These are phyloP conservation scores for Scalopus aquaticus DNA, from an alignment of 2,113 vertebrate species.

Conservation along the genomic window DNA sequence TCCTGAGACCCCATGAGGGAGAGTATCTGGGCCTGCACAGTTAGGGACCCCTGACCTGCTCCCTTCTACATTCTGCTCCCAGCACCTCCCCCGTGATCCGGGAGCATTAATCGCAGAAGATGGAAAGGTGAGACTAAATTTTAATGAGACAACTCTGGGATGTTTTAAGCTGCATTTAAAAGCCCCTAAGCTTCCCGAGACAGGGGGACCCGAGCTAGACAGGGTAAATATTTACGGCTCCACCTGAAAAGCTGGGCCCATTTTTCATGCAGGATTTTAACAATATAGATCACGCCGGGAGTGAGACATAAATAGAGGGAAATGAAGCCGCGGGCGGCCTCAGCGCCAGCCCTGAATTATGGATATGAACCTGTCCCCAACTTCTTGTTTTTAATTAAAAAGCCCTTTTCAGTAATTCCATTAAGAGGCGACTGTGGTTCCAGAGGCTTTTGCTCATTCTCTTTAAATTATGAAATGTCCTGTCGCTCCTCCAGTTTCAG, in stretches of 20 bases:
- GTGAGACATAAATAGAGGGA: not conserved
- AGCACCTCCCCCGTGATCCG: not conserved
- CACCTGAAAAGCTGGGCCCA: not conserved
- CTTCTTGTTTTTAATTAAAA: conserved; percentile 71
- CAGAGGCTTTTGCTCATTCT: not conserved
- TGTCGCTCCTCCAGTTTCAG: not conserved
- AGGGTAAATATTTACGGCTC: conserved; percentile 53
- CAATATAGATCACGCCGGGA: not conserved
- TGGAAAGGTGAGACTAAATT: not conserved
- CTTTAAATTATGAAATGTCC: conserved; percentile 2
- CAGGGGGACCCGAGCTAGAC: not conserved
- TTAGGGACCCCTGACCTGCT: fast-evolving
- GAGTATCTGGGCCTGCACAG: fast-evolving
- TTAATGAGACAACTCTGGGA: not conserved
- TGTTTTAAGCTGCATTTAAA: conserved; percentile 18
- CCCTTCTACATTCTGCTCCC: too few species aligned
- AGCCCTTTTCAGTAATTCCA: conserved; percentile 55
- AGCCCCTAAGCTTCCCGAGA: not conserved
- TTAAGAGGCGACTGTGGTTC: not conserved
- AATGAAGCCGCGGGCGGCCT: not conserved
- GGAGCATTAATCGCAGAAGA: not conserved
- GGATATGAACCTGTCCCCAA: conserved; percentile 41
- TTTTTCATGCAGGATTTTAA: conserved; percentile 49
- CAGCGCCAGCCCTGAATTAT: conserved; percentile 9
- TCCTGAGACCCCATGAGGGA: not conserved